These are phyloP conservation scores for Melanostoma scalare DNA, from an alignment of 2,888 invertebrate genomes.

Conservation along the genomic window DNA sequence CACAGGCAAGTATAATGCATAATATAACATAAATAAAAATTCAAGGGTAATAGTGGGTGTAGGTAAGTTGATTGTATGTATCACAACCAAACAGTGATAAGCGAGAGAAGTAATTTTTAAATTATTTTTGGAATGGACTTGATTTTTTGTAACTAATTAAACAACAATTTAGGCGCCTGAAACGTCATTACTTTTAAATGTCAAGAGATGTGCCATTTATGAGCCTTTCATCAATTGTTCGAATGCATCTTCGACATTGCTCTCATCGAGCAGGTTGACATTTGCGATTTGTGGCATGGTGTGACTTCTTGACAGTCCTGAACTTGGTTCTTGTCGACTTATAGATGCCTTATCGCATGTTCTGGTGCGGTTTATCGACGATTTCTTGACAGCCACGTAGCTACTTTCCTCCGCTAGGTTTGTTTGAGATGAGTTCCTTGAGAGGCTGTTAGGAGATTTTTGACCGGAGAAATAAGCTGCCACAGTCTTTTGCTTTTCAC, in stretches of 20 bases:
- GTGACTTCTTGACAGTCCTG: constrained; percentile 87
- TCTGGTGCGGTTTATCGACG: constrained; percentile 82
- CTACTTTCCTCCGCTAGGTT: constrained; percentile 50
- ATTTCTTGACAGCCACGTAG: constrained; percentile 75
- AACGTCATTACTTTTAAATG: constrained; percentile 6
- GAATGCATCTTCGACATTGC: constrained; percentile 93
- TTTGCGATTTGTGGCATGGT: constrained; percentile 89
- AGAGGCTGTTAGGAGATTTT: constrained; percentile 80
- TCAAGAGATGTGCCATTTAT: constrained; percentile 65
- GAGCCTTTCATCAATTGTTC: constrained; percentile 89
- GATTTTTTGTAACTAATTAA: constrained; percentile 52
- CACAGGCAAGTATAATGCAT: constrained; percentile 62
- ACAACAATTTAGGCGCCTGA: constrained; percentile 16
- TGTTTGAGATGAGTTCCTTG: constrained; percentile 76
- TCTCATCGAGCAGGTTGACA: constrained; percentile 88
- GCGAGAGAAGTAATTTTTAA: constrained; percentile 51
- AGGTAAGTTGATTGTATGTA: background rate
- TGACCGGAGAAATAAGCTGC: constrained; percentile 87
- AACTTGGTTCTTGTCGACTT: constrained; percentile 81
- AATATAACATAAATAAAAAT: constrained; percentile 67
- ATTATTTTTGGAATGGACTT: constrained; percentile 67
- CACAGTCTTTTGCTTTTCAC: constrained; percentile 88
- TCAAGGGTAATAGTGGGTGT: constrained; percentile 69
- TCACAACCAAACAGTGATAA: constrained; percentile 32
- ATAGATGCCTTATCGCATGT: constrained; percentile 83